Evolutionary conservation across 2,113 vertebrate genomes (phyloP).

Genomic region (Archocentrus centrarchus): DNA sequence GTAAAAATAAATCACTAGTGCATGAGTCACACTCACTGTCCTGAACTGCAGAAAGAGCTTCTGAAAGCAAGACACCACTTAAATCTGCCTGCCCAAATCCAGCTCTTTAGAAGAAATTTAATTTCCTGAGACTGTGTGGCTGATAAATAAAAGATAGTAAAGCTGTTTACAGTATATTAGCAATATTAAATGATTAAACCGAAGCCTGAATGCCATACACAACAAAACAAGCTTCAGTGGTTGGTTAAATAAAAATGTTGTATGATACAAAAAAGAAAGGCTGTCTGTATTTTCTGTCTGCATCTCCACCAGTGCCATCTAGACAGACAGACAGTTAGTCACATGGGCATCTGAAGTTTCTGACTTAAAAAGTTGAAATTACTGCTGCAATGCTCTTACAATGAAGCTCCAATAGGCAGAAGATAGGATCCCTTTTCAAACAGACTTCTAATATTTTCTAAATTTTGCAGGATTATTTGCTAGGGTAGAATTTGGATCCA

Average conservation of each 20-base stretch:
- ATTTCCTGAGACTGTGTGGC: neutral
- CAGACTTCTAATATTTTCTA: neutral
- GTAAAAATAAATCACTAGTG: neutral
- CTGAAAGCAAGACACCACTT: neutral
- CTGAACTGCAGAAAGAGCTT: neutral
- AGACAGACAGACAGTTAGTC: neutral
- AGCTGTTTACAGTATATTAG: neutral
- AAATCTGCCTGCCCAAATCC: neutral
- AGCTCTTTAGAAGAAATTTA: neutral
- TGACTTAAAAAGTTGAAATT: neutral
- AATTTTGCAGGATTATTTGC: neutral
- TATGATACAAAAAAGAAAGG: neutral
- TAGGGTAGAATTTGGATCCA: neutral
- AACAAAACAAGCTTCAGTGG: accelerated
- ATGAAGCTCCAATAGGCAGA: neutral
- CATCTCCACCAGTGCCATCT: neutral
- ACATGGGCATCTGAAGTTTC: neutral
- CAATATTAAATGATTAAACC: neutral
- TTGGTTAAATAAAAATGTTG: neutral
- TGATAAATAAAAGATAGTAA: neutral
- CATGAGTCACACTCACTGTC: neutral
- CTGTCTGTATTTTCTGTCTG: neutral
- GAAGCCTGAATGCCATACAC: neutral
- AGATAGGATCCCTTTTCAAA: neutral
- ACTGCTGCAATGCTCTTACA: neutral